These are phyloP conservation scores for Oreochromis niloticus DNA, from an alignment of 2,113 vertebrate species.

Conservation along the genomic window DNA sequence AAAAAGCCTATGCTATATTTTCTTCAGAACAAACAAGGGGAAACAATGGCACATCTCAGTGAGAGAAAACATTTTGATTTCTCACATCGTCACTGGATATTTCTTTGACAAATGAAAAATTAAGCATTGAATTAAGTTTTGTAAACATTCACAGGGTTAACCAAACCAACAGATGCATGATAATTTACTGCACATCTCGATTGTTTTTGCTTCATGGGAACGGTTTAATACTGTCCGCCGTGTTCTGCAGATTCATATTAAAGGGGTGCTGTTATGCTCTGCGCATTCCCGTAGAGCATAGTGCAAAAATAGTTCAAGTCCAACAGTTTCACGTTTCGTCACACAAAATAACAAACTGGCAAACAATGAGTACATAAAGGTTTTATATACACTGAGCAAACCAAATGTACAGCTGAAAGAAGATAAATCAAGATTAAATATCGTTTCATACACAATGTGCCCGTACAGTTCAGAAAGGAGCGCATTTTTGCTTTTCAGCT, in stretches of 20 bases:
- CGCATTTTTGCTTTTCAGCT: background rate
- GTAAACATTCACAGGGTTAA: background rate
- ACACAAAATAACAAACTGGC: background rate
- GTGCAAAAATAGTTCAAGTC: slow-evolving; percentile 71
- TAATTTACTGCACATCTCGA: background rate
- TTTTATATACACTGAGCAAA: slow-evolving; percentile 41
- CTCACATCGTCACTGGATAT: background rate
- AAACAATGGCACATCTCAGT: background rate
- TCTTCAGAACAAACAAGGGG: background rate
- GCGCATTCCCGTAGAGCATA: slow-evolving; percentile 41
- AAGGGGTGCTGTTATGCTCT: slow-evolving; percentile 67
- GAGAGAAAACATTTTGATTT: background rate
- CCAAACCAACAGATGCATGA: background rate
- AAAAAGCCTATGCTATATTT: background rate
- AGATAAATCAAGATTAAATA: background rate
- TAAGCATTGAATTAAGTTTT: background rate
- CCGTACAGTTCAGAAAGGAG: background rate
- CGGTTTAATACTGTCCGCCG: background rate
- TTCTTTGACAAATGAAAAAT: background rate
- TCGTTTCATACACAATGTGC: background rate
- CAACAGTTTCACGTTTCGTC: slow-evolving; percentile 14
- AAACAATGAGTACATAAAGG: background rate
- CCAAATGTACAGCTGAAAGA: background rate
- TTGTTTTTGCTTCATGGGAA: background rate
- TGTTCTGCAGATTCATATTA: slow-evolving; percentile 55